Percentiles rank a stretch among this genome's conserved stretches.
Evolutionary conservation across 2,888 invertebrate species (phyloP).

Genomic region (Agrochola litura): DNA sequence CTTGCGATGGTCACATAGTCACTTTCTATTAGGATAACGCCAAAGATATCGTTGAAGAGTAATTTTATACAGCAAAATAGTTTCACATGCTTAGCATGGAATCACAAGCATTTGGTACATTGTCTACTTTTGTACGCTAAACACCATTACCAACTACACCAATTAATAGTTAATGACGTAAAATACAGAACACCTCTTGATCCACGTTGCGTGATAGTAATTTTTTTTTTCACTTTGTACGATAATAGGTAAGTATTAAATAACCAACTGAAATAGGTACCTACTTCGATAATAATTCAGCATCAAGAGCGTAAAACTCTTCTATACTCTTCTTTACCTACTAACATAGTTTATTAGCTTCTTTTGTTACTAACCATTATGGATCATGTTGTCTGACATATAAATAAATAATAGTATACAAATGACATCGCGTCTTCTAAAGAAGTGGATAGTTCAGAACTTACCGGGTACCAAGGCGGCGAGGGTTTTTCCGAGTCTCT

Average conservation of each 20-base stretch:
- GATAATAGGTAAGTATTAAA: neutral
- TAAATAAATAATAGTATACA: no score
- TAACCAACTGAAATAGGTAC: neutral
- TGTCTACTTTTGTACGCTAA: neutral
- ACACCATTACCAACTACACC: neutral
- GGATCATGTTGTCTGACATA: no score
- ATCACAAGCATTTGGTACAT: neutral
- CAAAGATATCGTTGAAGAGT: neutral
- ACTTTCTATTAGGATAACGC: neutral
- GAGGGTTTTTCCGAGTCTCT: constrained; percentile 77
- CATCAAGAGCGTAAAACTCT: neutral
- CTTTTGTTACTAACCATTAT: no score
- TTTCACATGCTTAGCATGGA: neutral
- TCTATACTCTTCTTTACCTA: neutral
- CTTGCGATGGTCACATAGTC: neutral
- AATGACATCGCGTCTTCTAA: neutral
- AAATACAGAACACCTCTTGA: neutral
- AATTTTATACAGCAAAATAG: neutral
- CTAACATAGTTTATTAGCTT: no score
- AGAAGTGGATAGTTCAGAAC: constrained; percentile 35
- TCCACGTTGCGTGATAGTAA: neutral
- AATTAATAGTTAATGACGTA: neutral
- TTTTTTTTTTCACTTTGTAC: neutral
- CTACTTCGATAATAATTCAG: neutral
- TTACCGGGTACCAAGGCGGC: constrained; percentile 77